Base-by-base conservation (phyloP, 2,797 vertebrate species). In the Hapalemur alaotrensis region DNA sequence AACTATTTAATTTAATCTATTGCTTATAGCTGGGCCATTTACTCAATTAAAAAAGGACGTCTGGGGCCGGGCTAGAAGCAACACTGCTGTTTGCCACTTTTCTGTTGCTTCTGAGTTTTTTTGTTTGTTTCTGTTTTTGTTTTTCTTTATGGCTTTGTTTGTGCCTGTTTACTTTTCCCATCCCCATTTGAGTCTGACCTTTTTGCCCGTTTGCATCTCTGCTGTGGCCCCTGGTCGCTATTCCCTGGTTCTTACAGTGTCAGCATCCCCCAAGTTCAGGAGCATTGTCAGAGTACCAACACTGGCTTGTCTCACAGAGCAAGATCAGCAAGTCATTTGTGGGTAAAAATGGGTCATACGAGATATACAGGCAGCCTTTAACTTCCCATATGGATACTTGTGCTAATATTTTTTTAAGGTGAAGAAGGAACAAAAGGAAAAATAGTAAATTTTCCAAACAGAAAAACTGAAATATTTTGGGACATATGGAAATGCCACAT, bases 11-110 rank as follows among this genome's bases (percentile, higher is more conserved):
- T 70, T 73, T 91, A 73, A 80, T 32, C 30, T 52, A 22, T 87
- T 89, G 57, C 48, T 96, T 41, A 70, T 50, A 46, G 59, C 28
- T 73, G 25, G n/a, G 18, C 28, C 73, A 81, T 48, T 92, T 43
- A 88, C 10, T 89, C 65, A 52, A 18, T 92, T 78, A 93, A 96
- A 95, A 61, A 75, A 90, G 48, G 50, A 83, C n/a, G 25, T 70
- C 43, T 46, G 2, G 63, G 78, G 1, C 32, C 25, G n/a, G 43
- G 61, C 28, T 61, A 38, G 48, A 48, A 65, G 41, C 30, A 43
- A 7, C 25, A 9, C 35, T 80, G n/a, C 28, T 73, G 18, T 80
- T 69, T 43, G 69, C n/a, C 73, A 25, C 17, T 70, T 91, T 97
- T 83, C 78, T 76, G 18, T 57, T 61, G 65, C 18, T 76, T 83